Conservation (phyloP, 1,140 invertebrate species). For the Phocides pigmalion region DNA sequence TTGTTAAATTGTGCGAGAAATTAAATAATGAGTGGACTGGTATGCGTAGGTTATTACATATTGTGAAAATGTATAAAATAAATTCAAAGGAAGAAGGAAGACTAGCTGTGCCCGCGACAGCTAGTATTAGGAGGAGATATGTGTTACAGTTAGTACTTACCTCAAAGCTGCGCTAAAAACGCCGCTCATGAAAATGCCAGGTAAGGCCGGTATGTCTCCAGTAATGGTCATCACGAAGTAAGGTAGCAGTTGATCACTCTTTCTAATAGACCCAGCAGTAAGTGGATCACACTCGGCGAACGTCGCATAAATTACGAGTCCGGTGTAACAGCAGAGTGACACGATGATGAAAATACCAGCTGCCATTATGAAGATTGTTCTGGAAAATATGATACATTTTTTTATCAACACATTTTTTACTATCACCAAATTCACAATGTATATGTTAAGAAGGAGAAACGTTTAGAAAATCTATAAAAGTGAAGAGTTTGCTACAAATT, state of each 20-base stretch:
- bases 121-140: too few species aligned
- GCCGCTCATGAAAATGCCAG: constrained; percentile 90
- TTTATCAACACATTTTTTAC: too few species aligned
- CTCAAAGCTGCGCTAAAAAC: constrained; percentile 90
- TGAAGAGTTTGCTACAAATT: too few species aligned
- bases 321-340: constrained; percentile 88
- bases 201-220: constrained; percentile 86
- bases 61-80: too few species aligned
- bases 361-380: constrained; percentile 80
- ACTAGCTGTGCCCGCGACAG: too few species aligned
- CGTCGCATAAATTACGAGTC: constrained; percentile 91
- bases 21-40: too few species aligned
- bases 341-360: constrained; percentile 85
- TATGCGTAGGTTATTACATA: too few species aligned
- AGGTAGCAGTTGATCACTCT: constrained; percentile 87
- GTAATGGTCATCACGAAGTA: constrained; percentile 91
- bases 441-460: too few species aligned
- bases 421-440: too few species aligned
- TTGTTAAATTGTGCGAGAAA: too few species aligned
- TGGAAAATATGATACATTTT: constrained; percentile 38
- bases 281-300: constrained; percentile 92
- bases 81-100: too few species aligned
- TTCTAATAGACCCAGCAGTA: constrained; percentile 85
- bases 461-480: too few species aligned
- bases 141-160: constrained; percentile 74